Evolutionary conservation across 1,140 invertebrate species (phyloP), one percentile per base, ranked within the genome.

Genomic region (Stegodyphus dumicola): DNA sequence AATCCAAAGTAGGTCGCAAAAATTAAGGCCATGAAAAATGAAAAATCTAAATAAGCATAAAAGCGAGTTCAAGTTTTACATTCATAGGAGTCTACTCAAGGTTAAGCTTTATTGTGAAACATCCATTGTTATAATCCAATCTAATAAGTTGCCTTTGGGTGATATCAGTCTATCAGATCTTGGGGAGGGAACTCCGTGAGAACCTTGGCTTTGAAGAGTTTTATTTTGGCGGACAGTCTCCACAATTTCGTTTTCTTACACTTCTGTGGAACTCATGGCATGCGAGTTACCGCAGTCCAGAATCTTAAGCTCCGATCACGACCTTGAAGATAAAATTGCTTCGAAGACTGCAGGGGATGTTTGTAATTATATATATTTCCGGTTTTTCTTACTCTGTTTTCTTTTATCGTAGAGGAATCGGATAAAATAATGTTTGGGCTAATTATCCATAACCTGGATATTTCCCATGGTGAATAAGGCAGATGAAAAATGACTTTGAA

Each of bases 51-150:
- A 83, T 67, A 81, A 73, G 33, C 49, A 51, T 73, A 71, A 73
- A 48, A 80, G 69, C 18, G 64, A 69, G 77, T 69, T 79, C 77
- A 17, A 70, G 77, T 79, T 81, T 73, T 73, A 52, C 18, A 53
- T 70, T 73, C 53, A 10, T 73, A 52, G 52, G 69, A 73, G 15
- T 33, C 11, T 67, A 15, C 69, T 73, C 78, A 81, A 81, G 78
- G 78, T 81, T 81, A 73, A 54, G 53, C 15, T 65, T 64, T 49
- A 73, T 81, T 81, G 78, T 52, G 49, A 81, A 81, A 81, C n/a
- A 70, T 48, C 78, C 78, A 81, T 81, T 81, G 78, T 81, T 81
- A 73, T 81, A 81, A 73, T 81, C 77, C 67, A 81, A 81, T 81
- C 67, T 81, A 51, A 81, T 71, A 73, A 18, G 33, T 67, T 17